phyloP scores from a whole-genome alignment of 1,140 invertebrate species.

The Maconellicoccus hirsutus region DNA sequence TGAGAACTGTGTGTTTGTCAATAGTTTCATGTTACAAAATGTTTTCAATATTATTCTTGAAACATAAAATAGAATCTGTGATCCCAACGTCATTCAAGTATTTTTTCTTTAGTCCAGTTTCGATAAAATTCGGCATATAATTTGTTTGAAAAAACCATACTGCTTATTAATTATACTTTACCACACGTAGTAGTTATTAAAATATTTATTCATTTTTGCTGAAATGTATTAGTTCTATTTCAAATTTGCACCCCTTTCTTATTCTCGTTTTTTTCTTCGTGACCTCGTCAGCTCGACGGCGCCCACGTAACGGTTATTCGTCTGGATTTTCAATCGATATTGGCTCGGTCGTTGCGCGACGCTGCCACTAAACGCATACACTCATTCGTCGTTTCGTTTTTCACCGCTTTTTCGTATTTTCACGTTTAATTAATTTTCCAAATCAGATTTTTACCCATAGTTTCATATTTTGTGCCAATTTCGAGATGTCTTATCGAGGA shows the following conservation, averaged over 20 bases:
- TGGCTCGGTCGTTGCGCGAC: not conserved
- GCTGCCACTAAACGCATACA: not conserved
- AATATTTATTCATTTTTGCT: not conserved
- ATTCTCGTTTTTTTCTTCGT: not conserved
- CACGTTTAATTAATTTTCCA: not conserved
- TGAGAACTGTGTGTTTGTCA: too few species aligned
- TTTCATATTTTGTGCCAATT: too few species aligned
- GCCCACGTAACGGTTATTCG: slow-evolving; percentile 1
- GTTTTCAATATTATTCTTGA: too few species aligned
- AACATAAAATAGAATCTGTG: too few species aligned
- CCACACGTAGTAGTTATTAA: not conserved
- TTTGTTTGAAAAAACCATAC: too few species aligned
- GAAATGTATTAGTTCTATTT: not conserved
- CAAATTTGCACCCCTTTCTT: not conserved
- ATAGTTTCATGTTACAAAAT: too few species aligned
- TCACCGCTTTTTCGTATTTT: not conserved
- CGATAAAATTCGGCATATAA: too few species aligned
- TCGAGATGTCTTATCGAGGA: too few species aligned
- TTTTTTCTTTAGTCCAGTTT: too few species aligned
- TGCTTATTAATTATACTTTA: not conserved
- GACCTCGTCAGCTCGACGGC: slow-evolving; percentile 14
- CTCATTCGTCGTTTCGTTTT: too few species aligned
- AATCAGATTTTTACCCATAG: not conserved
- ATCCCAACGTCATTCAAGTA: too few species aligned
- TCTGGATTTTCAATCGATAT: slow-evolving; percentile 18